A percentile compares a stretch with the other conserved stretches of the same genome.
phyloP scores from a whole-genome alignment of 2,113 vertebrate species.

The Grallaria varia region DNA sequence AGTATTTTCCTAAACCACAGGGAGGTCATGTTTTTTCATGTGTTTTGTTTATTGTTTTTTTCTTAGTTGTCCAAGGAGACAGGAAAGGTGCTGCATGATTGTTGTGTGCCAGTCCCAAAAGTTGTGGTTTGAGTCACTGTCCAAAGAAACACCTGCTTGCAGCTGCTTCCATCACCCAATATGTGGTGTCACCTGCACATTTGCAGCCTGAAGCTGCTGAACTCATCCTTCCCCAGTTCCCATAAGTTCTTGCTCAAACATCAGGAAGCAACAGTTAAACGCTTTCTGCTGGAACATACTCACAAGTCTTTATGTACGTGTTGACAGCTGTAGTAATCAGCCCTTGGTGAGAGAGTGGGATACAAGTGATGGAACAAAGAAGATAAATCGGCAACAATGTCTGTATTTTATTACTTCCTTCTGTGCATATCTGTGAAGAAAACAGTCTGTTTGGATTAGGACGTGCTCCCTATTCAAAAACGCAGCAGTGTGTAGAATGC shows the following conservation, averaged over 20 bases:
- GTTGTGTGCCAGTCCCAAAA: background rate
- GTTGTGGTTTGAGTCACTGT: background rate
- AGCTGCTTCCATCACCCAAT: background rate
- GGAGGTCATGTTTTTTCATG: background rate
- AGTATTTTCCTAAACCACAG: background rate
- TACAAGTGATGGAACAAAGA: background rate
- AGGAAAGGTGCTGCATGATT: background rate
- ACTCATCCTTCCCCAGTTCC: background rate
- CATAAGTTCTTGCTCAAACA: background rate
- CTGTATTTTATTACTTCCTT: constrained; percentile 19
- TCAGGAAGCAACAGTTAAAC: background rate
- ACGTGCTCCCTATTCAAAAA: background rate
- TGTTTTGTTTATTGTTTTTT: background rate
- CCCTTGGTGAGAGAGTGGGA: background rate
- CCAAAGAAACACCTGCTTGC: background rate
- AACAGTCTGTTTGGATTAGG: background rate
- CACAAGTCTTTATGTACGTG: background rate
- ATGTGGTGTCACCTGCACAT: background rate
- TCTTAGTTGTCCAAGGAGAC: background rate
- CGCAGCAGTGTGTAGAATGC: background rate
- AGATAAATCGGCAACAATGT: background rate
- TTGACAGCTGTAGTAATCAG: background rate
- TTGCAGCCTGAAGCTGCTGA: background rate
- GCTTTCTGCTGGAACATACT: background rate
- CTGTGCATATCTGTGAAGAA: background rate